Percentiles rank a stretch among this genome's conserved stretches.
phyloP scores from a whole-genome alignment of 2,113 vertebrate species.

The Sitta europaea region DNA sequence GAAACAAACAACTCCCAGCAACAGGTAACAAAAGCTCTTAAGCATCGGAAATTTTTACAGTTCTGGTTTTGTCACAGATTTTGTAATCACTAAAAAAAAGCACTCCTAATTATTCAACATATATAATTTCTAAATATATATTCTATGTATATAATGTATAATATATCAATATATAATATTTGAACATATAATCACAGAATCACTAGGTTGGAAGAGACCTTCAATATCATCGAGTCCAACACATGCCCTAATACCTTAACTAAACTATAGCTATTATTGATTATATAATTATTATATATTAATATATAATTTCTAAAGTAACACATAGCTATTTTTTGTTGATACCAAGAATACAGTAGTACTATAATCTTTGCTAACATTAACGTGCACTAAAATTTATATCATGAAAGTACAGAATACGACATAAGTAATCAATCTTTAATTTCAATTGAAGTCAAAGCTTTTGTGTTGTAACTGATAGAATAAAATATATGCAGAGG shows the following conservation, averaged over 20 bases:
- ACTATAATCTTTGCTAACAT: not conserved
- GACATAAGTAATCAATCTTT: not conserved
- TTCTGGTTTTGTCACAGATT: not conserved
- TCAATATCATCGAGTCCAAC: not conserved
- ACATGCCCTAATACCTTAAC: not conserved
- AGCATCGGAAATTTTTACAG: rapidly evolving
- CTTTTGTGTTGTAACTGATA: not conserved
- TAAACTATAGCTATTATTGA: not conserved
- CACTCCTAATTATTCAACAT: too few relatives aligned
- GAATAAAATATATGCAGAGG: not conserved
- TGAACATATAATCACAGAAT: not conserved
- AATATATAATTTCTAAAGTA: not conserved
- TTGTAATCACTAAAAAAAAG: not conserved
- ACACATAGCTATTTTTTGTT: not conserved
- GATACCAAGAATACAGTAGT: not conserved
- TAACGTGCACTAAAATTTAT: not conserved
- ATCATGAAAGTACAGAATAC: not conserved
- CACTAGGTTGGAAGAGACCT: not conserved
- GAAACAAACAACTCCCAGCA: not conserved
- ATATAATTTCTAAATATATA: not conserved
- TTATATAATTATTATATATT: not conserved
- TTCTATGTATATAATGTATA: too few relatives aligned
- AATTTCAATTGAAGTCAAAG: not conserved
- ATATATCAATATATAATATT: not conserved
- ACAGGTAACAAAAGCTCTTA: not conserved